Evolutionary conservation across 2,797 vertebrate species (phyloP).

Genomic region (Caiman crocodilus): DNA sequence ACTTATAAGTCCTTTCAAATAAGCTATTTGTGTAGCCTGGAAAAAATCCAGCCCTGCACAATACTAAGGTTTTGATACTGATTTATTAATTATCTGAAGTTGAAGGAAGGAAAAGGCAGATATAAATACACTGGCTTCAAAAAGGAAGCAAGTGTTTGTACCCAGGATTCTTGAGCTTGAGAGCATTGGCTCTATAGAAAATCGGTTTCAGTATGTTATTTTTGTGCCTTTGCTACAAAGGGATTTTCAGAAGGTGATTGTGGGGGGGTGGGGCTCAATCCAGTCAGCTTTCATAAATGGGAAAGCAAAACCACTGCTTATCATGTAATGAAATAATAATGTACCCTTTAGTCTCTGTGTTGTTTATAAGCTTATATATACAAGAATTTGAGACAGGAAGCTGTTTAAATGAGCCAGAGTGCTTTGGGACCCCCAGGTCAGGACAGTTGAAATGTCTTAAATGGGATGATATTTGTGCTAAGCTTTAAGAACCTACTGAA

Average conservation of each 20-base stretch:
- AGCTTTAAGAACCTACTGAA: neutral
- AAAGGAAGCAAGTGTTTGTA: conserved; percentile 46
- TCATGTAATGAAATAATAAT: neutral
- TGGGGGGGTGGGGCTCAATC: neutral
- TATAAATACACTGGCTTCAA: conserved; percentile 20
- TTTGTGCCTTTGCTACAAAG: neutral
- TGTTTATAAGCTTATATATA: neutral
- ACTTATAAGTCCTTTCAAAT: neutral
- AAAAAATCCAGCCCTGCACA: neutral
- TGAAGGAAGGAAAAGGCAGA: conserved; percentile 63
- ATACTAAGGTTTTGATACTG: neutral
- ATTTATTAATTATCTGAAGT: conserved; percentile 50
- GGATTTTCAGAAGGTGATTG: conserved; percentile 47
- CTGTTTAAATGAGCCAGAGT: neutral
- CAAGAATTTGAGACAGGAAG: neutral
- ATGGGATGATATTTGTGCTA: neutral
- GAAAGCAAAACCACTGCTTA: neutral
- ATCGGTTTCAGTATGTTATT: neutral
- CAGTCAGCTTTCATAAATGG: conserved; percentile 14
- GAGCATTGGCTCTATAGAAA: conserved; percentile 9
- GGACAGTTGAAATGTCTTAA: neutral
- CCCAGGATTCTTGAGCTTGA: conserved; percentile 41
- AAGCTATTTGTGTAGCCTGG: neutral
- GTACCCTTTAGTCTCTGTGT: neutral
- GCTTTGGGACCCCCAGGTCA: neutral